A percentile compares a stretch with the other conserved stretches of the same genome.
These are phyloP conservation scores for Megamerina dolium DNA, from an alignment of 2,888 invertebrate genomes.

Conservation along the genomic window DNA sequence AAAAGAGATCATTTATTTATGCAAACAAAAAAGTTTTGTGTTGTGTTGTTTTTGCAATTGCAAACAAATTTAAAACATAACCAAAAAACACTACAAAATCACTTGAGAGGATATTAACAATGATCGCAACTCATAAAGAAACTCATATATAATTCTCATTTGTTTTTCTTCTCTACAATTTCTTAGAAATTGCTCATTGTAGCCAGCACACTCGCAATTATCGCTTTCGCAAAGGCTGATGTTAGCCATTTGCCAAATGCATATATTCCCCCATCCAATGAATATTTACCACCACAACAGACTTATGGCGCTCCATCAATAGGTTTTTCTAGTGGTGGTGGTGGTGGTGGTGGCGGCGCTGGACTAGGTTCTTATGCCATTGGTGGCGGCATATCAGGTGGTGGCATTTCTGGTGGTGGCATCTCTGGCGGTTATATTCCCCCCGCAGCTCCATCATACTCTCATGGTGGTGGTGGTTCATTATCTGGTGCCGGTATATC, in stretches of 20 bases:
- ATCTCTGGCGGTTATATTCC: background rate
- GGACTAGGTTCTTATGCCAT: background rate
- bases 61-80: too few species aligned
- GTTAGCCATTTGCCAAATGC: slow-evolving; percentile 40
- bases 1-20: too few species aligned
- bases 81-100: too few species aligned
- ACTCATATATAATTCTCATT: background rate
- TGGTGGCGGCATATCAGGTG: background rate
- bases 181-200: slow-evolving; percentile 42
- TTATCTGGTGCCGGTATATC: slow-evolving; percentile 5
- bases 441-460: slow-evolving; percentile 8
- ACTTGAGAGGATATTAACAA: too few species aligned
- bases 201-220: slow-evolving; percentile 32
- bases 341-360: slow-evolving; percentile 1
- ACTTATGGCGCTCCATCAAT: slow-evolving; percentile 16
- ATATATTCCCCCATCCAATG: slow-evolving; percentile 32
- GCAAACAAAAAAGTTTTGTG: too few species aligned
- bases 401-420: slow-evolving; percentile 3
- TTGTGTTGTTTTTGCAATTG: too few species aligned
- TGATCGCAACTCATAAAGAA: background rate
- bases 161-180: slow-evolving; percentile 14
- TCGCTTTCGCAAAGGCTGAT: slow-evolving; percentile 42
- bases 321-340: background rate
- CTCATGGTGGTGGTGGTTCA: slow-evolving; percentile 7
- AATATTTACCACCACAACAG: slow-evolving; percentile 35